A percentile compares a stretch with the other conserved stretches of the same genome.
These are phyloP conservation scores for Eclectus roratus DNA, from an alignment of 2,113 vertebrate species.

Conservation along the genomic window DNA sequence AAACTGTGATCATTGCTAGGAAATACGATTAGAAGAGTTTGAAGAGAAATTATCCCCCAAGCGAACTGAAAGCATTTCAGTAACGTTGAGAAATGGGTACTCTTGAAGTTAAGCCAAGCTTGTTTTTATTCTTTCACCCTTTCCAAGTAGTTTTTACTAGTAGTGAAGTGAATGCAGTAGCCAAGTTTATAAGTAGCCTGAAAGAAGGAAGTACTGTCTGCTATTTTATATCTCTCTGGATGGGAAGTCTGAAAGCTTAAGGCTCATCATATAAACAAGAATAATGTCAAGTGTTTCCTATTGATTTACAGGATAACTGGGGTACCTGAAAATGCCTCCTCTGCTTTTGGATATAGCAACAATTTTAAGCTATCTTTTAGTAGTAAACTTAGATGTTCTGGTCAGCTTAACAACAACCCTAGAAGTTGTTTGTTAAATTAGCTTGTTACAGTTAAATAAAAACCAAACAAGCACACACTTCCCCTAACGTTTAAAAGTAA, in stretches of 20 bases:
- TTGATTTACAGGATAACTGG: neutral
- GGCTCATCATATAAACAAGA: neutral
- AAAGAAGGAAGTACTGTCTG: neutral
- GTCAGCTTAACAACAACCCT: neutral
- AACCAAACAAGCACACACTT: neutral
- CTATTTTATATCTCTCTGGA: neutral
- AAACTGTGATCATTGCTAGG: fast-evolving
- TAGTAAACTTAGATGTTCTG: neutral
- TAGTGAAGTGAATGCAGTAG: neutral
- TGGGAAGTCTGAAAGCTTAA: neutral
- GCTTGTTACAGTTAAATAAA: neutral
- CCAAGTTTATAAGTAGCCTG: neutral
- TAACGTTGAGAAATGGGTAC: neutral
- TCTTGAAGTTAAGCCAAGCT: neutral
- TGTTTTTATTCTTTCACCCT: neutral
- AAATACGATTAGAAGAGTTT: neutral
- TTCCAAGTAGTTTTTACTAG: neutral
- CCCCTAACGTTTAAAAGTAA: neutral
- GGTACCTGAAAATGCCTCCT: neutral
- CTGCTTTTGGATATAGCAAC: neutral
- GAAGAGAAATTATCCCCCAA: neutral
- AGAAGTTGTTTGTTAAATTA: neutral
- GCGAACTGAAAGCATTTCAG: neutral
- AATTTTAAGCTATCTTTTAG: neutral
- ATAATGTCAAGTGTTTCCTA: neutral